phyloP scores from a whole-genome alignment of 1,140 invertebrate genomes.

The Ephestia elutella region DNA sequence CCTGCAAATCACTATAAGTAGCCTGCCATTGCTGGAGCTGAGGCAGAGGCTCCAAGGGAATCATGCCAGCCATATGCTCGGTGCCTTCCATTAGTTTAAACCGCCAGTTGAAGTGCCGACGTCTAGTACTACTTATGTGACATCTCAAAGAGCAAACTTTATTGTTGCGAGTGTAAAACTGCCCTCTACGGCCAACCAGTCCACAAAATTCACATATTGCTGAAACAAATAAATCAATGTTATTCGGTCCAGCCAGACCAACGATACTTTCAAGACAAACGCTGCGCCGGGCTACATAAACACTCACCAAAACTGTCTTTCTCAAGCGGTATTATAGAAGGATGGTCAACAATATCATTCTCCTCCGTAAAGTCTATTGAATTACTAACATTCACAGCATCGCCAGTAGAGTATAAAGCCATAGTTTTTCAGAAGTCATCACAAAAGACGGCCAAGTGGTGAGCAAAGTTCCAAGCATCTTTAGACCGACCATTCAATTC shows the following conservation, averaged over 20 bases:
- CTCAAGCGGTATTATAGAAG: slow-evolving; percentile 58
- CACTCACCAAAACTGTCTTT: slow-evolving; percentile 61
- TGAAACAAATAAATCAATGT: slow-evolving; percentile 28
- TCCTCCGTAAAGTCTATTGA: slow-evolving; percentile 39
- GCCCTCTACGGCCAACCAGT: slow-evolving; percentile 47
- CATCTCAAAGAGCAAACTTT: slow-evolving; percentile 61
- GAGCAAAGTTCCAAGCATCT: not conserved
- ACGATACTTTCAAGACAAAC: no score
- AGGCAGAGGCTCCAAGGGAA: slow-evolving; percentile 67
- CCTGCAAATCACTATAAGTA: slow-evolving; percentile 56
- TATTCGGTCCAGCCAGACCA: not conserved
- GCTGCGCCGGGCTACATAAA: not conserved
- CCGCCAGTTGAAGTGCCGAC: slow-evolving; percentile 58
- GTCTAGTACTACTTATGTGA: slow-evolving; percentile 38
- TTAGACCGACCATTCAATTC: not conserved
- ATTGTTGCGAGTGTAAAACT: slow-evolving; percentile 57
- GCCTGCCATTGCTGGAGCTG: slow-evolving; percentile 65
- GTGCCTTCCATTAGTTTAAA: slow-evolving; percentile 69
- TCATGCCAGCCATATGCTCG: slow-evolving; percentile 67
- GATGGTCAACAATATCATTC: slow-evolving; percentile 47
- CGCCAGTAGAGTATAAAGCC: slow-evolving; percentile 52
- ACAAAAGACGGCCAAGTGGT: not conserved
- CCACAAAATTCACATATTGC: slow-evolving; percentile 68
- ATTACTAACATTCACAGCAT: slow-evolving; percentile 35
- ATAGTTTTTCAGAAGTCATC: slow-evolving; percentile 34